Conservation (phyloP, 2,888 invertebrate species). For the Lepidocyrtinus sp. region DNA sequence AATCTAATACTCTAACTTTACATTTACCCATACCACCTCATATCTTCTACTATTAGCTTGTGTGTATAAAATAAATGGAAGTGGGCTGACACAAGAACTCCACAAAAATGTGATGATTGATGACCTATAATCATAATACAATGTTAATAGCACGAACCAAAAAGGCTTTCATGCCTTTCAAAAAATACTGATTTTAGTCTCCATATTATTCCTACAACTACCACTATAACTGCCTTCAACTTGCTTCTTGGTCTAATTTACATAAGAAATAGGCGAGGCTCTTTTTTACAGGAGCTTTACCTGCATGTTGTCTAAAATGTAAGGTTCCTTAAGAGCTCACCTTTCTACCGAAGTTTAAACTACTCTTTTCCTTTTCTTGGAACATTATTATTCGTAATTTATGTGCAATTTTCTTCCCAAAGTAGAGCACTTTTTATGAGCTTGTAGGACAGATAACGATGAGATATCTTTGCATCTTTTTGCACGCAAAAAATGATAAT, state of each 20-base stretch:
- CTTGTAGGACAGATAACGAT: background rate
- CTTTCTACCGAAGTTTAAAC: background rate
- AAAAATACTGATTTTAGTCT: background rate
- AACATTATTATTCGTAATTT: constrained; percentile 34
- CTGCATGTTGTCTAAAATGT: constrained; percentile 2
- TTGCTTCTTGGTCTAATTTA: background rate
- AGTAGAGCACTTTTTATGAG: background rate
- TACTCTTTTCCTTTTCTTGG: constrained; percentile 21
- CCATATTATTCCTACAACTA: background rate
- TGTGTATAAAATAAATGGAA: constrained; percentile 28
- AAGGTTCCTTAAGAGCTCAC: background rate
- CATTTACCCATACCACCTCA: too few relatives aligned
- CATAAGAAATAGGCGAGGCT: constrained; percentile 17
- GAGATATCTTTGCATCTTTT: background rate
- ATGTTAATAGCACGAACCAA: constrained; percentile 33
- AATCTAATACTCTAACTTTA: too few relatives aligned
- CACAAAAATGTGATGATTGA: constrained; percentile 51
- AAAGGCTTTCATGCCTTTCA: background rate
- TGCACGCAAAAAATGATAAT: background rate
- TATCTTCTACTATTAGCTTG: too few relatives aligned
- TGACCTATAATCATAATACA: constrained; percentile 53
- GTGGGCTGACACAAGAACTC: constrained; percentile 41
- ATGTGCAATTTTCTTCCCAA: constrained; percentile 18
- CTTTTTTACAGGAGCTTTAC: constrained; percentile 1
- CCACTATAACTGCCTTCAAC: background rate